Conservation (phyloP, 2,888 invertebrate species). For the Magallana nippona region DNA sequence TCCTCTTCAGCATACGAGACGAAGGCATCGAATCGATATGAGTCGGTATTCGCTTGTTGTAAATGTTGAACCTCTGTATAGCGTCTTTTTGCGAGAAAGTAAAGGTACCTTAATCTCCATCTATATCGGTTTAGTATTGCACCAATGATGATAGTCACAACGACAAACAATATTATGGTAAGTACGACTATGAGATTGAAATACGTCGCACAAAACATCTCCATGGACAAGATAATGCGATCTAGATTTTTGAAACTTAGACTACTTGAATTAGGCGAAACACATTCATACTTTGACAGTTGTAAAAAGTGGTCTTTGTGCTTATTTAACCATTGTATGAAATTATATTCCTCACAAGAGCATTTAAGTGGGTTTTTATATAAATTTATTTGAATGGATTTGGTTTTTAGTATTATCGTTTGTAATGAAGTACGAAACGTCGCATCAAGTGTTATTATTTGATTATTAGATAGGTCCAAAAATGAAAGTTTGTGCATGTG, state of each 20-base stretch:
- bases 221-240: neutral
- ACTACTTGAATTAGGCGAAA: neutral
- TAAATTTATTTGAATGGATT: neutral
- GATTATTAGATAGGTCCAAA: slow-evolving; percentile 11
- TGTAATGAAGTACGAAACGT: neutral
- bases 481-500: slow-evolving; percentile 16
- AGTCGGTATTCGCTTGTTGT: slow-evolving; percentile 1
- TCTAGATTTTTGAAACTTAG: neutral
- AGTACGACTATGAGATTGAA: neutral
- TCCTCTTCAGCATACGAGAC: slow-evolving; percentile 57
- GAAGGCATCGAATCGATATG: slow-evolving; percentile 57
- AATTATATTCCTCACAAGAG: slow-evolving; percentile 22
- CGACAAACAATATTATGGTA: neutral
- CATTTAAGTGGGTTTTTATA: neutral
- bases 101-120: slow-evolving; percentile 42
- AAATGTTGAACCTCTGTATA: neutral
- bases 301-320: neutral
- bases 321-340: slow-evolving; percentile 7
- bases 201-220: neutral
- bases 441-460: neutral
- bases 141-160: neutral
- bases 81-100: slow-evolving; percentile 20
- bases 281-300: neutral
- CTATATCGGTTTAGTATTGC: slow-evolving; percentile 37
- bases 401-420: neutral